Evolutionary conservation across 2,797 vertebrate genomes (phyloP).

Genomic region (Sardinella longiceps): DNA sequence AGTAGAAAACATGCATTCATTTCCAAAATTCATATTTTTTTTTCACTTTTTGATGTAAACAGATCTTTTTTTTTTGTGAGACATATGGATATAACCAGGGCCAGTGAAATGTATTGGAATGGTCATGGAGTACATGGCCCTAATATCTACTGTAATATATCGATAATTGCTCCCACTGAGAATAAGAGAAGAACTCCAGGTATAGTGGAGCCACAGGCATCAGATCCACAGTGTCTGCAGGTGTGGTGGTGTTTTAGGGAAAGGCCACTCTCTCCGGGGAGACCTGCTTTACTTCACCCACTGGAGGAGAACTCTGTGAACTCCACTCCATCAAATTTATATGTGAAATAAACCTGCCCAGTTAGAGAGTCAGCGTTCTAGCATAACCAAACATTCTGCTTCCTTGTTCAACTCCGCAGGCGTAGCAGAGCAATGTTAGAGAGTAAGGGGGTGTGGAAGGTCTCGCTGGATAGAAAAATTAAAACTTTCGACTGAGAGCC

Average conservation of each 20-base stretch:
- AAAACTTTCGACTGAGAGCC: too few relatives aligned
- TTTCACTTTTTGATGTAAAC: not conserved
- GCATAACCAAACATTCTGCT: not conserved
- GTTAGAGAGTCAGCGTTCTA: not conserved
- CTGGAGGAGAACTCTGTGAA: slow-evolving; percentile 21
- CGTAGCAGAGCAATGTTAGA: not conserved
- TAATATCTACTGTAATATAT: not conserved
- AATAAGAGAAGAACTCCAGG: slow-evolving; percentile 11
- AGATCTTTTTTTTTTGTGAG: not conserved
- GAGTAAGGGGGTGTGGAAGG: not conserved
- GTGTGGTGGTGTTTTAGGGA: slow-evolving; percentile 5
- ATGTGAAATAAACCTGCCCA: slow-evolving; percentile 22
- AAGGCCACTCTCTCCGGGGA: not conserved
- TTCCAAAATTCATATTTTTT: not conserved
- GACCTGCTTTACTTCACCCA: slow-evolving; percentile 17
- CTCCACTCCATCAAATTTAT: slow-evolving; percentile 4
- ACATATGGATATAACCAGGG: not conserved
- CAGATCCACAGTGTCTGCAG: slow-evolving; percentile 1
- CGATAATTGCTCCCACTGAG: slow-evolving; percentile 5
- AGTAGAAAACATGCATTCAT: too few relatives aligned
- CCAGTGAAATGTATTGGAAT: not conserved
- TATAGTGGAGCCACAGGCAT: not conserved
- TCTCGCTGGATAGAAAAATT: too few relatives aligned
- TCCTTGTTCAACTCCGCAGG: slow-evolving; percentile 10
- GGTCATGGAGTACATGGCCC: not conserved